Percentiles rank a stretch among this genome's conserved stretches.
These are phyloP conservation scores for Volucella bombylans DNA, from an alignment of 2,888 invertebrate genomes.

Conservation along the genomic window DNA sequence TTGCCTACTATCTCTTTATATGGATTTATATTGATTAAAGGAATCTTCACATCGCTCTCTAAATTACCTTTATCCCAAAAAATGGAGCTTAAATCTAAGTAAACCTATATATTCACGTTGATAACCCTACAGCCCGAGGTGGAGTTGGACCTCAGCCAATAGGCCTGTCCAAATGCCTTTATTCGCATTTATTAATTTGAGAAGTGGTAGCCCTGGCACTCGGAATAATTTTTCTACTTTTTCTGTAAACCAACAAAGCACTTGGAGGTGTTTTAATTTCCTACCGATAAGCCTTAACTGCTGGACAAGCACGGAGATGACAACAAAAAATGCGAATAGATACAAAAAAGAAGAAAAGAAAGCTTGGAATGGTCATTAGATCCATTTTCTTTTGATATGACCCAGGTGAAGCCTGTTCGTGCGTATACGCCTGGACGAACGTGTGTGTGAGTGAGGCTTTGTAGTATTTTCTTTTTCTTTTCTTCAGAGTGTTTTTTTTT, in stretches of 20 bases:
- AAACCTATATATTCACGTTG: too few relatives aligned
- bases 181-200: too few relatives aligned
- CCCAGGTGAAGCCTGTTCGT: slow-evolving; percentile 34
- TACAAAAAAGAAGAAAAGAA: slow-evolving; percentile 18
- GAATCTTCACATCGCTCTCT: too few relatives aligned
- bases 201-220: too few relatives aligned
- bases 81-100: too few relatives aligned
- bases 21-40: too few relatives aligned
- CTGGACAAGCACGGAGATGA: not conserved
- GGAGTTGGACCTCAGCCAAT: not conserved
- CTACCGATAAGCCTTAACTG: slow-evolving; percentile 34
- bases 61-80: too few relatives aligned
- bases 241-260: not conserved
- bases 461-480: too few relatives aligned
- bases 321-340: too few relatives aligned
- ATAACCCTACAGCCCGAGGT: not conserved
- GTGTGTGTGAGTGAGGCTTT: not conserved
- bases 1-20: too few relatives aligned
- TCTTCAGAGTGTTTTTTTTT: not conserved
- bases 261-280: slow-evolving; percentile 51
- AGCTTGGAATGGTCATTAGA: slow-evolving; percentile 61
- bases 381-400: slow-evolving; percentile 34
- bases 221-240: not conserved
- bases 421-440: not conserved
- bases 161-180: not conserved